Conservation (phyloP, 2,797 vertebrate species). For the Alca torda region DNA sequence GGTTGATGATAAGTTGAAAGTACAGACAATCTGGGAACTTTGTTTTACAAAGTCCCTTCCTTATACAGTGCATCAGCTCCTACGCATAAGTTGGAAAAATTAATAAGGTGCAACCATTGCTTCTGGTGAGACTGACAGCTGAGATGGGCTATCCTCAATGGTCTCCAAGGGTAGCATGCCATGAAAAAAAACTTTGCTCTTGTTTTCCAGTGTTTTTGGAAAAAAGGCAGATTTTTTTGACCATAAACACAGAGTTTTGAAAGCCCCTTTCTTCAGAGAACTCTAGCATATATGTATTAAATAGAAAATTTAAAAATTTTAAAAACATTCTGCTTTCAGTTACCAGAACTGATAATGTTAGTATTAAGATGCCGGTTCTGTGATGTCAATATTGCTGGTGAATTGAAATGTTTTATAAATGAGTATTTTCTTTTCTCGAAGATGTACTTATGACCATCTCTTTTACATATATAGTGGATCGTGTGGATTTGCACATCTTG, state of each 20-base stretch:
- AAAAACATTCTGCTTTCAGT: neutral
- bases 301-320: neutral
- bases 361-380: neutral
- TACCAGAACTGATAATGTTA: neutral
- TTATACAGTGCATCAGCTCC: neutral
- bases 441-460: neutral
- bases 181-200: neutral
- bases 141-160: neutral
- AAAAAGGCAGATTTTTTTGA: neutral
- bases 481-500: neutral
- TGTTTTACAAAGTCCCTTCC: neutral
- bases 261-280: neutral
- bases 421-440: neutral
- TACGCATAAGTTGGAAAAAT: neutral
- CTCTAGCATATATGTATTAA: neutral
- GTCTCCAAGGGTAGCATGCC: neutral
- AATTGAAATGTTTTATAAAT: neutral
- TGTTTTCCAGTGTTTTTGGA: neutral
- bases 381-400: neutral
- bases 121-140: neutral
- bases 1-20: neutral
- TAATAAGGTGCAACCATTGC: neutral
- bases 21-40: neutral
- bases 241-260: neutral
- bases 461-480: neutral